These are phyloP conservation scores for Petroica traversi DNA, from an alignment of 2,113 vertebrate species.

Conservation along the genomic window DNA sequence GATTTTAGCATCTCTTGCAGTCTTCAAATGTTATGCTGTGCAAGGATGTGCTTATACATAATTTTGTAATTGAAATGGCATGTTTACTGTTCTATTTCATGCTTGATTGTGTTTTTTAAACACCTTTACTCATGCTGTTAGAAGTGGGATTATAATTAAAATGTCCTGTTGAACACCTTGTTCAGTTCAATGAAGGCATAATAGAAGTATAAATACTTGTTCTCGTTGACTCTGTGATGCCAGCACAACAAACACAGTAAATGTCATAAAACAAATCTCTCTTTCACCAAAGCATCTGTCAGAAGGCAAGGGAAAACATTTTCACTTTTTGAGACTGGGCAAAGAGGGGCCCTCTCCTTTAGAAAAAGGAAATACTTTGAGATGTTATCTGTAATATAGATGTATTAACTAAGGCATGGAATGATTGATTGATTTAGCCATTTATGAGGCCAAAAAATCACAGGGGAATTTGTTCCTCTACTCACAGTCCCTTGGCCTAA, in stretches of 20 bases:
- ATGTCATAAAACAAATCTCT: conserved; percentile 38
- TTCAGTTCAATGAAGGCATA: conserved; percentile 65
- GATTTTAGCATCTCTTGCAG: conserved; percentile 8
- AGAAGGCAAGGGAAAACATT: not conserved
- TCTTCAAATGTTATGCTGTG: conserved; percentile 44
- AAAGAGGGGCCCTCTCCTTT: not conserved
- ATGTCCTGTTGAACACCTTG: conserved; percentile 71
- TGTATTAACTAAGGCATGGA: not conserved
- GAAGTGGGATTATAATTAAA: conserved; percentile 63
- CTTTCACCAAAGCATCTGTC: not conserved
- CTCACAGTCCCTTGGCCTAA: not conserved
- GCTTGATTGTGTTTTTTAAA: conserved; percentile 63
- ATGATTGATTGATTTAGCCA: not conserved
- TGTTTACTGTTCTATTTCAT: conserved; percentile 74
- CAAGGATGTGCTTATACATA: conserved; percentile 52
- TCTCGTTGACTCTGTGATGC: conserved; percentile 59
- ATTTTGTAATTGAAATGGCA: conserved; percentile 63
- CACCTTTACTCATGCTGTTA: conserved; percentile 51
- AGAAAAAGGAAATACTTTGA: not conserved
- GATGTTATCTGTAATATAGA: not conserved
- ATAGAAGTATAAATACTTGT: conserved; percentile 71
- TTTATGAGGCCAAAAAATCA: not conserved
- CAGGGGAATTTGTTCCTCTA: not conserved
- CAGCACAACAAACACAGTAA: conserved; percentile 42
- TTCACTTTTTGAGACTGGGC: not conserved